Evolutionary conservation across 1,140 invertebrate genomes (phyloP).

Genomic region (Drosophila ohnishii): DNA sequence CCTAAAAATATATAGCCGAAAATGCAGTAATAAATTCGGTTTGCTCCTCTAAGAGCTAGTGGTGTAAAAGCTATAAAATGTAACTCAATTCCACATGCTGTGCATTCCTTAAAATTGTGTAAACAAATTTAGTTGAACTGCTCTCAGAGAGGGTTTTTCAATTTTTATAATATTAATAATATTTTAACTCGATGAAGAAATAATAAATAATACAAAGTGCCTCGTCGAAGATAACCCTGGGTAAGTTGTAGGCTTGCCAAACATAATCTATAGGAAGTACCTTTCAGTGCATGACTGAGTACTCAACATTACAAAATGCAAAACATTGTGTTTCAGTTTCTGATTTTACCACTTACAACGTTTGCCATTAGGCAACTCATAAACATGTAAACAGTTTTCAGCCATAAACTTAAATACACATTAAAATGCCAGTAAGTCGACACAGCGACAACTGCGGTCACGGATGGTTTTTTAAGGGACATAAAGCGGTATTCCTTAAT

Average conservation of each 20-base stretch:
- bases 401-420: constrained; percentile 63
- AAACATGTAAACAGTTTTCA: constrained; percentile 33
- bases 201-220: too few relatives aligned
- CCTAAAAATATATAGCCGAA: constrained; percentile 1
- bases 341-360: constrained; percentile 3
- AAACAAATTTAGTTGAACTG: background rate
- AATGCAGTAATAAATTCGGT: constrained; percentile 8
- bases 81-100: constrained; percentile 1
- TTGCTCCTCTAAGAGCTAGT: background rate
- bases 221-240: too few relatives aligned
- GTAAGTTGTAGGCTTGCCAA: background rate
- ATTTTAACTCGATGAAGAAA: background rate
- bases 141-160: too few relatives aligned
- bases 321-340: constrained; percentile 2
- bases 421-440: constrained; percentile 36
- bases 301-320: constrained; percentile 11
- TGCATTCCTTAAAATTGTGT: background rate
- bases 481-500: constrained; percentile 54
- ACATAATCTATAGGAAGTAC: background rate
- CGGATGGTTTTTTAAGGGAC: constrained; percentile 30
- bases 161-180: background rate
- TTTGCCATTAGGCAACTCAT: constrained; percentile 20
- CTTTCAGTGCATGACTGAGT: background rate
- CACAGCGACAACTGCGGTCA: constrained; percentile 31
- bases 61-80: constrained; percentile 1